Conservation (phyloP, 2,113 vertebrate species). For the Lichenostomus cassidix region DNA sequence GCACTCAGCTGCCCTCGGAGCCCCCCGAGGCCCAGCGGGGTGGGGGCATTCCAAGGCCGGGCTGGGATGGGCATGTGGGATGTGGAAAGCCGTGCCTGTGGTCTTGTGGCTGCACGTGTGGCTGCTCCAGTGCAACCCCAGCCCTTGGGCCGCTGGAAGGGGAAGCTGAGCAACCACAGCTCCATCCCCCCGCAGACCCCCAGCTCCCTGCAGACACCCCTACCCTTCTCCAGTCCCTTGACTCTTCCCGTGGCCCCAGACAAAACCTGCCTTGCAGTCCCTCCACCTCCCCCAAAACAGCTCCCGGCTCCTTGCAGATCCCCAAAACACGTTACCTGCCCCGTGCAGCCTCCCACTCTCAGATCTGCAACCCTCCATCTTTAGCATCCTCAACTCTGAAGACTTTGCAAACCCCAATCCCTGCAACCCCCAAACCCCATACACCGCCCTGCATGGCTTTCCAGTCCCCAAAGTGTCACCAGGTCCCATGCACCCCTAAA, state of each 20-base stretch:
- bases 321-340: not conserved
- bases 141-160: not conserved
- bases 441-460: fast-evolving
- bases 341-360: not conserved
- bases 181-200: not conserved
- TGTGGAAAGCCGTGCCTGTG: fast-evolving
- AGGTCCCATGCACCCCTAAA: not conserved
- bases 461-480: not conserved
- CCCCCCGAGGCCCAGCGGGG: fast-evolving
- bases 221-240: not conserved
- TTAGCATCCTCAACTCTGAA: not conserved
- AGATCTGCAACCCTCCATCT: not conserved
- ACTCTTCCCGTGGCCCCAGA: not conserved
- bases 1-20: not conserved
- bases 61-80: fast-evolving
- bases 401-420: not conserved
- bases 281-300: not conserved
- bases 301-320: not conserved
- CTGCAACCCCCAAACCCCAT: not conserved
- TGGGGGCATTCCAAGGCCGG: not conserved
- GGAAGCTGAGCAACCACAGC: not conserved
- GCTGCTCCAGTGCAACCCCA: not conserved
- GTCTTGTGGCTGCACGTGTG: fast-evolving
- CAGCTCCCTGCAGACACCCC: not conserved
- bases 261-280: not conserved